These are phyloP conservation scores for Apodemia hepburni DNA, from an alignment of 2,888 invertebrate genomes.

Conservation along the genomic window DNA sequence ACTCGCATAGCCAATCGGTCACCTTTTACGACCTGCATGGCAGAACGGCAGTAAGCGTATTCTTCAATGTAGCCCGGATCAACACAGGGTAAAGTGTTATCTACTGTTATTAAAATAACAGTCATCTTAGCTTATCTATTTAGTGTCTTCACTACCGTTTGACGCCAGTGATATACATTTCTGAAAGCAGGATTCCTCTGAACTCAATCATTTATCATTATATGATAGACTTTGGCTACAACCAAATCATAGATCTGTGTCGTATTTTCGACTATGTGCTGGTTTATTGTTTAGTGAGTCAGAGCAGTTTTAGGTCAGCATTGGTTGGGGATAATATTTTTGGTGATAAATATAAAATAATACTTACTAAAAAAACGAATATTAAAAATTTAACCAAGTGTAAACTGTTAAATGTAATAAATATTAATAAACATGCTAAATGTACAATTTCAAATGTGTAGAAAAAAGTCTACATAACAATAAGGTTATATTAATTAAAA, in stretches of 20 bases:
- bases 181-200: background rate
- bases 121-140: background rate
- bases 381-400: too few relatives aligned
- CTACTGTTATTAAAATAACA: background rate
- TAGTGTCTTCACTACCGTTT: background rate
- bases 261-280: background rate
- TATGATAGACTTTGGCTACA: background rate
- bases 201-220: background rate
- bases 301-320: background rate
- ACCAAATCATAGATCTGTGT: background rate
- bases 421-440: background rate
- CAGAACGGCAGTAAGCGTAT: too few relatives aligned
- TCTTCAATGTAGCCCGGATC: too few relatives aligned
- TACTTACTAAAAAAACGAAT: too few relatives aligned
- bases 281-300: background rate
- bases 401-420: background rate
- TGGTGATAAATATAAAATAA: too few relatives aligned
- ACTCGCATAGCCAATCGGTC: too few relatives aligned
- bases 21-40: too few relatives aligned
- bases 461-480: too few relatives aligned
- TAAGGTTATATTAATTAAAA: too few relatives aligned
- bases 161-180: background rate
- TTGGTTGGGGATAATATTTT: background rate
- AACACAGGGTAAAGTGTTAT: too few relatives aligned
- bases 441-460: background rate